These are phyloP conservation scores for Phymatocera aterrima DNA, from an alignment of 2,888 invertebrate genomes.

Conservation along the genomic window DNA sequence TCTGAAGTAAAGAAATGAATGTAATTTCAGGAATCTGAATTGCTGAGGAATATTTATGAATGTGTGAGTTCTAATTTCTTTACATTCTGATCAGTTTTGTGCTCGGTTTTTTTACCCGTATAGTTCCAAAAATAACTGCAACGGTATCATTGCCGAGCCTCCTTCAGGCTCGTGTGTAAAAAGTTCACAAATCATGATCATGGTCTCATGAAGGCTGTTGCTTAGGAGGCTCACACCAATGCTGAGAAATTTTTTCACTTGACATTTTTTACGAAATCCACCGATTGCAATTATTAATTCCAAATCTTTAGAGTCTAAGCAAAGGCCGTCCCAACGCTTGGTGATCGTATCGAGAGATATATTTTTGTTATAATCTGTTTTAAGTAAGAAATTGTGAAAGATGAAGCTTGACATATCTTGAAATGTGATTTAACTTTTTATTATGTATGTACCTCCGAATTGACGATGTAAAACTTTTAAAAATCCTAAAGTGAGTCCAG, in stretches of 20 bases:
- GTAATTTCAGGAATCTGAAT: constrained; percentile 3
- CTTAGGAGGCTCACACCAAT: constrained; percentile 83
- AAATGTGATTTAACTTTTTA: too few relatives aligned
- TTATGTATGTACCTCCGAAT: constrained; percentile 78
- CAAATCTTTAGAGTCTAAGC: constrained; percentile 80
- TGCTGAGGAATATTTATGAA: neutral
- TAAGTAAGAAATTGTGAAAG: neutral
- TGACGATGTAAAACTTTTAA: constrained; percentile 86
- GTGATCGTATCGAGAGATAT: constrained; percentile 72
- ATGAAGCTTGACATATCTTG: constrained; percentile 6
- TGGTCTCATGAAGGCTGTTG: constrained; percentile 86
- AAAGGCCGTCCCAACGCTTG: constrained; percentile 81
- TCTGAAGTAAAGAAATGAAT: constrained; percentile 52
- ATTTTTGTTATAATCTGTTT: constrained; percentile 67
- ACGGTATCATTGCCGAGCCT: constrained; percentile 85
- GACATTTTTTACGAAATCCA: constrained; percentile 81
- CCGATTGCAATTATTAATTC: constrained; percentile 84
- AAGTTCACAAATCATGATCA: constrained; percentile 88
- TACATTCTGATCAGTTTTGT: neutral
- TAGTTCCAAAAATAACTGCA: constrained; percentile 79
- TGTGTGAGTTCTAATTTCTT: neutral
- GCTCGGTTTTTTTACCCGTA: constrained; percentile 67
- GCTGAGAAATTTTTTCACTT: constrained; percentile 85
- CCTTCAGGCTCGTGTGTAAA: constrained; percentile 91
- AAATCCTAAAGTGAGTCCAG: constrained; percentile 88